phyloP scores from a whole-genome alignment of 2,113 vertebrate genomes.

The Neolamprologus fasciatus region DNA sequence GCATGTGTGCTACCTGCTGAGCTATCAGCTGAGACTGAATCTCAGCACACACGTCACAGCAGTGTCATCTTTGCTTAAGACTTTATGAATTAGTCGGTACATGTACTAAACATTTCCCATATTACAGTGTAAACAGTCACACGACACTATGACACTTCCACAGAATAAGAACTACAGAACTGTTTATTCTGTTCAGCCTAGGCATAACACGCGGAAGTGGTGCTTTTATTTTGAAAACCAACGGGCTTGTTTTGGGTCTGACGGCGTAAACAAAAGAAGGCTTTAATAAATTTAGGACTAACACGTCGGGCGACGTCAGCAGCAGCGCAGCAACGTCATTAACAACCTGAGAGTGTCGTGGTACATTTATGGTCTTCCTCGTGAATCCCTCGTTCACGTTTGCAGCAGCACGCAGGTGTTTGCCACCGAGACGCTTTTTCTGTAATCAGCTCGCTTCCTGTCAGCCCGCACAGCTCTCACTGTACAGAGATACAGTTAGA shows the following conservation, averaged over 20 bases:
- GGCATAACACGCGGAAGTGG: neutral
- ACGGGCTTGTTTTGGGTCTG: neutral
- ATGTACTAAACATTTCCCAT: neutral
- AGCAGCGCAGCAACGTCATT: constrained; percentile 3
- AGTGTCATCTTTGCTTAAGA: neutral
- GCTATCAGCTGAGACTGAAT: neutral
- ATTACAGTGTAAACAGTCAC: neutral
- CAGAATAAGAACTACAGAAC: neutral
- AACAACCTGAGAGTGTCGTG: neutral
- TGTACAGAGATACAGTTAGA: neutral
- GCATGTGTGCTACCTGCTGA: neutral
- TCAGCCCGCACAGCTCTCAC: neutral
- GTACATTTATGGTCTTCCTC: neutral
- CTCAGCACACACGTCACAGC: neutral
- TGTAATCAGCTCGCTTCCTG: neutral
- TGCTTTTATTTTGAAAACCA: constrained; percentile 14
- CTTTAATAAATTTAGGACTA: neutral
- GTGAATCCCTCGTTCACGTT: neutral
- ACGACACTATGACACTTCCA: neutral
- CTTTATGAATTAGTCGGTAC: neutral
- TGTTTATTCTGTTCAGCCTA: neutral
- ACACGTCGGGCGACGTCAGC: constrained; percentile 44
- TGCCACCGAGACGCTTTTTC: neutral
- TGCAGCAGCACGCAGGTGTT: neutral
- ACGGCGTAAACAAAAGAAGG: neutral